Conservation (phyloP, 2,113 vertebrate species). For the Atherinomorus stipes region DNA sequence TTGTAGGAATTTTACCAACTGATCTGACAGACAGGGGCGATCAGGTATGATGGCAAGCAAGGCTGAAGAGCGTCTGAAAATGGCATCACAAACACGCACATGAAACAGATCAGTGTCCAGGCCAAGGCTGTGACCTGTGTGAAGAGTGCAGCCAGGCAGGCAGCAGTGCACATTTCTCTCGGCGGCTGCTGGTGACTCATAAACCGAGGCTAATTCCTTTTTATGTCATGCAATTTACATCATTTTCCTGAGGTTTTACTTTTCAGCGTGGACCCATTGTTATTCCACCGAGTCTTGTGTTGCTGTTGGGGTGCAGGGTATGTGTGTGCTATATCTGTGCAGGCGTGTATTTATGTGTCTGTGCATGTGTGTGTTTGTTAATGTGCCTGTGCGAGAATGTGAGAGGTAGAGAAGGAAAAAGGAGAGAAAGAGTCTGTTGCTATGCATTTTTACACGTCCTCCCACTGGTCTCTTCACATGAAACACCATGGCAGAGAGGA, state of each 20-base stretch:
- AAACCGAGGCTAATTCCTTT: conserved; percentile 64
- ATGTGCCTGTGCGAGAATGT: conserved; percentile 36
- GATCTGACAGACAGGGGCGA: conserved; percentile 30
- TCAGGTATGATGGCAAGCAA: conserved; percentile 33
- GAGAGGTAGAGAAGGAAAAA: conserved; percentile 40
- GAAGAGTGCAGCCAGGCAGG: conserved; percentile 35
- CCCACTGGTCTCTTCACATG: conserved; percentile 71
- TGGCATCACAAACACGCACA: conserved; percentile 2
- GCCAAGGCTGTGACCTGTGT: conserved; percentile 40
- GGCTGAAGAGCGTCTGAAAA: conserved; percentile 16
- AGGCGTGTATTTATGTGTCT: conserved; percentile 56
- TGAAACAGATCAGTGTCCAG: conserved; percentile 16
- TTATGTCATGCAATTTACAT: conserved; percentile 62
- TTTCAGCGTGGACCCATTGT: conserved; percentile 60
- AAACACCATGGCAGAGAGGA: conserved; percentile 64
- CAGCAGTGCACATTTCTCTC: conserved; percentile 22
- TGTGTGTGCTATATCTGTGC: conserved; percentile 51
- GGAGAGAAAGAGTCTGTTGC: conserved; percentile 75
- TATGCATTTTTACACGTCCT: conserved; percentile 81
- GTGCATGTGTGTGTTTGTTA: conserved; percentile 41
- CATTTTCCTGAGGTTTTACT: conserved; percentile 61
- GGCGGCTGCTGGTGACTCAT: conserved; percentile 51
- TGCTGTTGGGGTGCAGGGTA: conserved; percentile 19
- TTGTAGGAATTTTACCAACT: conserved; percentile 31
- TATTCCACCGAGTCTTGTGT: conserved; percentile 45